A percentile compares a stretch with the other conserved stretches of the same genome.
Evolutionary conservation across 2,797 vertebrate genomes (phyloP).

Genomic region (Carapus acus): DNA sequence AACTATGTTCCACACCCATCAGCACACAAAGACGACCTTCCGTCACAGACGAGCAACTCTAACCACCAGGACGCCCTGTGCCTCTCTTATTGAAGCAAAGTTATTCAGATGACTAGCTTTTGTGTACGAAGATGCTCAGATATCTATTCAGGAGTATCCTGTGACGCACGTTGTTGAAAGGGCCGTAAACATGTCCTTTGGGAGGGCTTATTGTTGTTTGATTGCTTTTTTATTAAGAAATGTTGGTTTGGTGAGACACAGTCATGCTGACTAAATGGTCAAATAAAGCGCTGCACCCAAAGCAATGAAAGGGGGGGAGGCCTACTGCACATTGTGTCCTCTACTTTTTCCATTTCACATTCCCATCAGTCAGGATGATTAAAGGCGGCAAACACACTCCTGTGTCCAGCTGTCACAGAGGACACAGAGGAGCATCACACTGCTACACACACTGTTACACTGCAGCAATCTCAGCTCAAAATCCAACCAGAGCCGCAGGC

Average conservation of each 20-base stretch:
- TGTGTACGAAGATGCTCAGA: slow-evolving; percentile 30
- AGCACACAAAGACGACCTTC: slow-evolving; percentile 1
- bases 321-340: too few species aligned
- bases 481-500: too few species aligned
- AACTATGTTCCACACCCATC: too few species aligned
- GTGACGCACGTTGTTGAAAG: slow-evolving; percentile 27
- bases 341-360: neutral
- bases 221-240: slow-evolving; percentile 14
- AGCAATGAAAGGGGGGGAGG: slow-evolving; percentile 1
- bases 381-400: neutral
- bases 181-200: slow-evolving; percentile 16
- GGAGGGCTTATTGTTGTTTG: slow-evolving; percentile 16
- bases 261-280: neutral
- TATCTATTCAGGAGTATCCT: slow-evolving; percentile 41
- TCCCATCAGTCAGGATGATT: neutral
- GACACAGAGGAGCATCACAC: too few species aligned
- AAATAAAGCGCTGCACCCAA: neutral
- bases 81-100: slow-evolving; percentile 21
- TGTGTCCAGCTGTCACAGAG: neutral
- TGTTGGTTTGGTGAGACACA: slow-evolving; percentile 8
- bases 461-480: too few species aligned
- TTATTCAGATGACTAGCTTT: slow-evolving; percentile 41
- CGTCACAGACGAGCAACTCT: slow-evolving; percentile 9
- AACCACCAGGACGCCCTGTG: slow-evolving; percentile 18
- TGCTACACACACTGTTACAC: too few species aligned